Percentiles rank a stretch among this genome's conserved stretches.
These are phyloP conservation scores for Pica pica DNA, from an alignment of 2,113 vertebrate genomes.

Conservation along the genomic window DNA sequence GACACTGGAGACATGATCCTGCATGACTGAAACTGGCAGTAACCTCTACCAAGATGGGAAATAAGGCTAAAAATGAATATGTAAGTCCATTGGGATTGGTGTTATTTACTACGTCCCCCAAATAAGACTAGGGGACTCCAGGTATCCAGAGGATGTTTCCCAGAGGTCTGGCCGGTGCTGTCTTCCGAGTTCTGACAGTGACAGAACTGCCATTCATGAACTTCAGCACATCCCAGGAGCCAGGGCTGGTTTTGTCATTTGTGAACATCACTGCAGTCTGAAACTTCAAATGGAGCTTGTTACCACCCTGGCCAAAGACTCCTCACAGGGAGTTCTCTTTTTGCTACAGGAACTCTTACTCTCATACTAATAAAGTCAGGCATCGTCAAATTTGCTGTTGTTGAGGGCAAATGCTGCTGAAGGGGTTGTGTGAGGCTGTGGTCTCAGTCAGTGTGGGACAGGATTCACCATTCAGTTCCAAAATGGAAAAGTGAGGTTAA, in stretches of 20 bases:
- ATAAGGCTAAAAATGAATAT: background rate
- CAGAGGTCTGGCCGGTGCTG: background rate
- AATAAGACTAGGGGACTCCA: background rate
- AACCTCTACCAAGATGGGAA: background rate
- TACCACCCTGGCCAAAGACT: background rate
- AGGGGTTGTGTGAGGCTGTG: background rate
- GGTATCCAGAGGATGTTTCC: background rate
- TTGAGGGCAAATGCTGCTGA: background rate
- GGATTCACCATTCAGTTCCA: background rate
- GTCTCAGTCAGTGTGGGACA: background rate
- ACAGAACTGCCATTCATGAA: background rate
- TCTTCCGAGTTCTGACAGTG: background rate
- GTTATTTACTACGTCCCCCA: background rate
- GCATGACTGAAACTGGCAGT: accelerated
- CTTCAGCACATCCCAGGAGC: background rate
- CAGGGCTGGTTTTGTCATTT: background rate
- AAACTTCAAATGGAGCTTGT: background rate
- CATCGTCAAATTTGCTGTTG: background rate
- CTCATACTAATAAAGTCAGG: background rate
- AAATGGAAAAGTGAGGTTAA: background rate
- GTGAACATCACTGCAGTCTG: background rate
- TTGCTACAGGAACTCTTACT: background rate
- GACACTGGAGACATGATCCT: background rate
- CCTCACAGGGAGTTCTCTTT: background rate
- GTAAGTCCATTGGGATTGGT: background rate